Conservation (phyloP, 2,113 vertebrate species). For the Rhea pennata region DNA sequence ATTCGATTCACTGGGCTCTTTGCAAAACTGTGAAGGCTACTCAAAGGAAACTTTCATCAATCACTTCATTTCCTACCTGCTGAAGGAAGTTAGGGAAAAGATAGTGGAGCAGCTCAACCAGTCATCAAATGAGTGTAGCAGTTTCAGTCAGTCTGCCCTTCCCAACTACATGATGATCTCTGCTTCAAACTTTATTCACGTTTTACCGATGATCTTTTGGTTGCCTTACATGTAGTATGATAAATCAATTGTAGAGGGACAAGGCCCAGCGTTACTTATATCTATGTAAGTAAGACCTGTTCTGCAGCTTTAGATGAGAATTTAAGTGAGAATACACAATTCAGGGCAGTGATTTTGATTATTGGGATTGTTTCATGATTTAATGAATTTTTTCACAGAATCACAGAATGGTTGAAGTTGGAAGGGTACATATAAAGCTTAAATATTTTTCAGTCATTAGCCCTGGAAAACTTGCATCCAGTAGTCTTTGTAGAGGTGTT, state of each 20-base stretch:
- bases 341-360: neutral
- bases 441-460: neutral
- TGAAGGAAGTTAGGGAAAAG: neutral
- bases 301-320: neutral
- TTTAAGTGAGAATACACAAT: neutral
- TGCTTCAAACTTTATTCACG: neutral
- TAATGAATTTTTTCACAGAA: neutral
- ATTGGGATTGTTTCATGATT: neutral
- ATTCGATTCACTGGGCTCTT: neutral
- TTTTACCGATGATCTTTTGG: neutral
- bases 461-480: neutral
- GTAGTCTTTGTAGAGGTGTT: neutral
- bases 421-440: too few species aligned
- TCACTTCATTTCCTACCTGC: neutral
- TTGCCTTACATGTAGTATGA: neutral
- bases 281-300: neutral
- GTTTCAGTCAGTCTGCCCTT: neutral
- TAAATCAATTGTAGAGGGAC: neutral
- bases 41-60: neutral
- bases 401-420: too few species aligned
- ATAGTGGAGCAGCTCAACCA: neutral
- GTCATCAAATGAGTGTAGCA: accelerated
- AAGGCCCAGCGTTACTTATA: neutral
- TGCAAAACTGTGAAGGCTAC: neutral
- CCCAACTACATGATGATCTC: neutral